Conservation (phyloP, 1,140 invertebrate species). For the Rhopalosiphum maidis region DNA sequence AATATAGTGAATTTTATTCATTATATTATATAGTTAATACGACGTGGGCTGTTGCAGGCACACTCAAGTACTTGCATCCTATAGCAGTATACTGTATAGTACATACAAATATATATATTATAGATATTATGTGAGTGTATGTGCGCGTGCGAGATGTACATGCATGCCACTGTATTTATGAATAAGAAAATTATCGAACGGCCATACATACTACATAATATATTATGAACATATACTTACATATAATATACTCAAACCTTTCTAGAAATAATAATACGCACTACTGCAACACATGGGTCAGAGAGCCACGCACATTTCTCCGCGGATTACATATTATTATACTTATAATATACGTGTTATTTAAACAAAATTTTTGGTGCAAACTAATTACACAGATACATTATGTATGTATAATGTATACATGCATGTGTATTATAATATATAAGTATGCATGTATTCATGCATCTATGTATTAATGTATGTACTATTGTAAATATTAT, state of each 20-base stretch:
- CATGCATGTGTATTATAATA: too few species aligned
- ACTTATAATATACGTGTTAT: not conserved
- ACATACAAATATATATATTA: not conserved
- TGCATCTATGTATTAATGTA: too few species aligned
- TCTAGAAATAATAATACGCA: not conserved
- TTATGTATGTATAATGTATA: not conserved
- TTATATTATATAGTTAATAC: not conserved
- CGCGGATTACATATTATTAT: not conserved
- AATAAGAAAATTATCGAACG: constrained; percentile 3
- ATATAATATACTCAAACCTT: not conserved
- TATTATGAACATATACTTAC: not conserved
- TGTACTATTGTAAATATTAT: not conserved
- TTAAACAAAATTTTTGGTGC: constrained; percentile 2
- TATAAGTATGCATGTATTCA: too few species aligned
- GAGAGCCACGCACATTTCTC: not conserved
- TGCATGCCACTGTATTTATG: not conserved
- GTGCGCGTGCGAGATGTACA: not conserved
- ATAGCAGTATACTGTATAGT: not conserved
- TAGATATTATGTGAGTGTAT: not conserved
- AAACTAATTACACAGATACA: not conserved
- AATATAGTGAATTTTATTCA: not conserved
- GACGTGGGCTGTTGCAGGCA: not conserved
- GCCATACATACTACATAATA: not conserved
- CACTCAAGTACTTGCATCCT: not conserved
- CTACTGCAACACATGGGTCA: not conserved